phyloP scores from a whole-genome alignment of 2,888 invertebrate species.

The Rotaria macrura region DNA sequence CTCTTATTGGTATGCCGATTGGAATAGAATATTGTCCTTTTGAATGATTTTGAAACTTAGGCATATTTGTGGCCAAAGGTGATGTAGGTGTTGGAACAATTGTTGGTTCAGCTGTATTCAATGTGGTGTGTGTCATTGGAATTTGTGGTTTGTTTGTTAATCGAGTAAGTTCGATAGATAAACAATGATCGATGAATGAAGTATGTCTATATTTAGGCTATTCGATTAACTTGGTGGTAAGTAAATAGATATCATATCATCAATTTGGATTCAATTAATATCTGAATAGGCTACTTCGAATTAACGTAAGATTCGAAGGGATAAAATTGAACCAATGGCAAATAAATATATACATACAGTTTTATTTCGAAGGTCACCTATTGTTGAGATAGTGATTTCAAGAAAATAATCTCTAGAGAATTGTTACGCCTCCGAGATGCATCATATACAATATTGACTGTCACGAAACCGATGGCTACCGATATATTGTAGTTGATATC shows the following conservation, averaged over 20 bases:
- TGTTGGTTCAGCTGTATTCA: conserved; percentile 45
- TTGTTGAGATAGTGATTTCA: too few species aligned
- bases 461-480: too few species aligned
- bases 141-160: conserved; percentile 40
- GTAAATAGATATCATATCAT: background rate
- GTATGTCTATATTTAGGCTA: background rate
- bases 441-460: too few species aligned
- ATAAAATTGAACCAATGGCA: too few species aligned
- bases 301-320: too few species aligned
- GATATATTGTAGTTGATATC: too few species aligned
- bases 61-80: conserved; percentile 43
- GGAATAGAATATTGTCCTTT: conserved; percentile 16
- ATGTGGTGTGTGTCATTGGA: conserved; percentile 43
- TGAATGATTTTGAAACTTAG: conserved; percentile 36
- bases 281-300: too few species aligned
- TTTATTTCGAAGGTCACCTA: too few species aligned
- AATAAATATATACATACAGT: too few species aligned
- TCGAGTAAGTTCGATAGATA: background rate
- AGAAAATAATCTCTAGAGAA: too few species aligned
- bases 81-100: conserved; percentile 45
- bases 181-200: background rate
- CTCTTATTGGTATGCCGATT: conserved; percentile 40
- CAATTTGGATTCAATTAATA: background rate
- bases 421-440: too few species aligned
- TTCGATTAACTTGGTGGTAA: conserved; percentile 11